These are phyloP conservation scores for Ctena decussata DNA, from an alignment of 2,888 invertebrate species.

Conservation along the genomic window DNA sequence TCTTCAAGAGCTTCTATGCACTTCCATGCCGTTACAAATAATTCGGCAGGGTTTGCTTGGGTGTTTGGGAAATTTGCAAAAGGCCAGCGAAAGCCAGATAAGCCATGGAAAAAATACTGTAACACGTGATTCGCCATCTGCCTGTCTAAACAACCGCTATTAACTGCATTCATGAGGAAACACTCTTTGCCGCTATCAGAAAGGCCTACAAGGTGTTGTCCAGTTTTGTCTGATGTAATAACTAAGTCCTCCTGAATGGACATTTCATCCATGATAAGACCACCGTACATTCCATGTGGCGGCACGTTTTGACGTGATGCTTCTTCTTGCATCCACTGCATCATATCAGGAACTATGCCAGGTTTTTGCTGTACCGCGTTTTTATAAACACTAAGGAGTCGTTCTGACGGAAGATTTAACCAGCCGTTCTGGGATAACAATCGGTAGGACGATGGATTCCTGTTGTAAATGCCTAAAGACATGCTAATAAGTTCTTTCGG, in stretches of 20 bases:
- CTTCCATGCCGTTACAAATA: conserved; percentile 30
- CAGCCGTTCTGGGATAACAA: conserved; percentile 8
- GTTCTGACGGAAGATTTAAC: conserved; percentile 15
- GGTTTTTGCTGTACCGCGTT: conserved; percentile 2
- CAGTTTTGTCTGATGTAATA: conserved; percentile 7
- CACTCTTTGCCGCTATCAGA: background rate
- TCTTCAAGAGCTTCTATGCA: conserved; percentile 14
- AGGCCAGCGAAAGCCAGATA: conserved; percentile 28
- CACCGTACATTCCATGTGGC: conserved; percentile 16
- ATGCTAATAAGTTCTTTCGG: conserved; percentile 28
- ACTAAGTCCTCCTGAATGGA: background rate
- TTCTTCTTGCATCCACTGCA: conserved; percentile 28
- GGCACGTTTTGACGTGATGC: background rate
- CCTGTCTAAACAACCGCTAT: background rate
- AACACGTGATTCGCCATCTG: conserved; percentile 20
- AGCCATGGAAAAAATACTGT: conserved; percentile 9
- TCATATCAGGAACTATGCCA: background rate
- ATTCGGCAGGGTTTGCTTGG: conserved; percentile 26
- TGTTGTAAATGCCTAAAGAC: conserved; percentile 28
- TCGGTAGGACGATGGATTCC: conserved; percentile 25
- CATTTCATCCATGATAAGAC: background rate
- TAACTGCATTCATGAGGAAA: background rate
- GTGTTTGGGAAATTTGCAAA: conserved; percentile 29
- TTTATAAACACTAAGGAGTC: background rate
- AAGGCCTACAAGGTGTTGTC: background rate